A percentile compares a stretch with the other conserved stretches of the same genome.
Evolutionary conservation across 2,888 invertebrate species (phyloP).

Genomic region (Agrilus mali): DNA sequence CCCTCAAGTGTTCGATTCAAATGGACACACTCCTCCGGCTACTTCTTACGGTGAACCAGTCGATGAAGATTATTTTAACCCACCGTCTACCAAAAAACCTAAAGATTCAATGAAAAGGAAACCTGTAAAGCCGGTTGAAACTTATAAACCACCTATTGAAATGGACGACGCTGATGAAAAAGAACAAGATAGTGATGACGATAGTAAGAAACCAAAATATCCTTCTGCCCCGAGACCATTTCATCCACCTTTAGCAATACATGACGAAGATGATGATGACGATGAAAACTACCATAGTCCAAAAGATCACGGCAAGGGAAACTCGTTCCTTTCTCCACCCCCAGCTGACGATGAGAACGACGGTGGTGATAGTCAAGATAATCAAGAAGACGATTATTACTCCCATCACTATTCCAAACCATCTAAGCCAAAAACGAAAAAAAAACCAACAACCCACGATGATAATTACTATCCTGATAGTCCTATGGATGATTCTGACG

Average conservation of each 20-base stretch:
- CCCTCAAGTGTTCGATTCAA: too few species aligned
- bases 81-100: conserved; percentile 5
- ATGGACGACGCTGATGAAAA: conserved; percentile 4
- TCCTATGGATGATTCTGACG: conserved; percentile 6
- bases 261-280: neutral
- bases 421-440: neutral
- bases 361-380: too few species aligned
- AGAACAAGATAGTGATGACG: neutral
- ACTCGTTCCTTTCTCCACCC: too few species aligned
- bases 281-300: neutral
- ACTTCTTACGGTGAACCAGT: conserved; percentile 27
- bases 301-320: conserved; percentile 6
- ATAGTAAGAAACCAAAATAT: neutral
- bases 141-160: conserved; percentile 5
- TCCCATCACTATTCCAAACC: too few species aligned
- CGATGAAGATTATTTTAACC: conserved; percentile 38
- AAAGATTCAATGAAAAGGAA: conserved; percentile 1
- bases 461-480: conserved; percentile 1
- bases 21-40: conserved; percentile 25
- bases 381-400: too few species aligned
- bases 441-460: neutral
- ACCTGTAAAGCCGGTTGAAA: conserved; percentile 3
- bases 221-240: neutral
- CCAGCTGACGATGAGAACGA: too few species aligned
- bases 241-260: neutral